Percentiles rank a stretch among this genome's conserved stretches.
phyloP scores from a whole-genome alignment of 2,888 invertebrate species.

The Sminthurides aquaticus region DNA sequence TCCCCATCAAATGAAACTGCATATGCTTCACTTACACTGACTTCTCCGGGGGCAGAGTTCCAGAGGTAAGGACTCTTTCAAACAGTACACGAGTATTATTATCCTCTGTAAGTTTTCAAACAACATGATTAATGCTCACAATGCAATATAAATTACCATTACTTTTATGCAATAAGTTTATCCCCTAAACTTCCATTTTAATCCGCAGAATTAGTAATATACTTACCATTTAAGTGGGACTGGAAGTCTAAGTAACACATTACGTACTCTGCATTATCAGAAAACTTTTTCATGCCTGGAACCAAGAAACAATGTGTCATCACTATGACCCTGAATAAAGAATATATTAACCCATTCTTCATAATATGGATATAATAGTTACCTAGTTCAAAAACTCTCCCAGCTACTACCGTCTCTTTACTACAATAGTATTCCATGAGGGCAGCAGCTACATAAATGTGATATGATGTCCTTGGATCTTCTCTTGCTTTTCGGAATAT shows the following conservation, averaged over 20 bases:
- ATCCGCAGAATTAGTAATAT: background rate
- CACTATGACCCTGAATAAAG: too few species aligned
- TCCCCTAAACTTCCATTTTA: background rate
- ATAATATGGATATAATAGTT: background rate
- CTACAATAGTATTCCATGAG: conserved; percentile 99
- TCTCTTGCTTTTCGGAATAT: conserved; percentile 94
- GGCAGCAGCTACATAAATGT: conserved; percentile 93
- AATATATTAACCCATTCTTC: too few species aligned
- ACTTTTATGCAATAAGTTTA: background rate
- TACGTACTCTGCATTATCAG: conserved; percentile 89
- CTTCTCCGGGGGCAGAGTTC: conserved; percentile 80
- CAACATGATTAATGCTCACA: conserved; percentile 26
- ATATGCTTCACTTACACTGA: conserved; percentile 75
- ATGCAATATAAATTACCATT: conserved; percentile 16
- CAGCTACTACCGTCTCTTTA: conserved; percentile 94
- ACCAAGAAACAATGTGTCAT: background rate
- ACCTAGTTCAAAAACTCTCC: conserved; percentile 93
- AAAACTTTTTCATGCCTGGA: conserved; percentile 74
- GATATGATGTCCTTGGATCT: conserved; percentile 72
- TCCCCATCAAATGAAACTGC: too few species aligned
- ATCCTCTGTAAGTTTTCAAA: conserved; percentile 71
- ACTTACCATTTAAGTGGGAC: conserved; percentile 85
- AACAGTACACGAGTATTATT: conserved; percentile 99
- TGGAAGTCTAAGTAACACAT: conserved; percentile 93
- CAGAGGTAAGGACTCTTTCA: conserved; percentile 89